Evolutionary conservation across 2,888 invertebrate genomes (phyloP), one percentile per base, ranked within the genome.

Genomic region (Eupithecia pulchellata): DNA sequence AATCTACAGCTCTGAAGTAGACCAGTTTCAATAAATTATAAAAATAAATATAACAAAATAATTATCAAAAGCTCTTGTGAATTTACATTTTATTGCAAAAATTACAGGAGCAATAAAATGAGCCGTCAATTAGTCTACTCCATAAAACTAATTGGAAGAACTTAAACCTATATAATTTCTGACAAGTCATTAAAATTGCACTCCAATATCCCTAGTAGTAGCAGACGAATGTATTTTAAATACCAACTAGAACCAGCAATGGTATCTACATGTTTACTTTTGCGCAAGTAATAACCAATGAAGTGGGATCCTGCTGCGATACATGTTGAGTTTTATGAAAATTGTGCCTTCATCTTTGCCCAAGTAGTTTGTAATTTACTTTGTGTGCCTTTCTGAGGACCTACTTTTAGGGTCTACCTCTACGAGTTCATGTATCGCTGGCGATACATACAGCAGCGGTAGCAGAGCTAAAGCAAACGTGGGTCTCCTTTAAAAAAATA

Each of bases 61-160:
- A 58, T 29, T 30, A 57, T 57, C 42, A 30, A 66, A 66, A 47
- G 42, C 66, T 62, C 62, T 67, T 66, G 32, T 27, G 20, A 60
- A 30, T 27, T 34, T 30, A 66, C 42, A 32, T 66, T 66, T 66
- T 32, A 66, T 39, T 39, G 30, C 58, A 47, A 60, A 47, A 20
- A n/a, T 2, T 6, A 8, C 42, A 42, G 42, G 20, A 47, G 42
- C 20, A 20, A 8, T 36, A 36, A 36, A 9, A 36, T 14, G 5
- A 25, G 4, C 27, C 27, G 14, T 14, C 27, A 55, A 55, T 55
- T 27, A 55, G 55, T 27, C 55, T 2, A 47, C 42, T 47, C 42
- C 2, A 42, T 42, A 42, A 42, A 42, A 42, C 42, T 42, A 42
- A 42, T n/a, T 42, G 8, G n/a, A 42, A 42, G 42, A 42, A 42